Percentiles rank a stretch among this genome's conserved stretches.
These are phyloP conservation scores for Piscicola geometra DNA, from an alignment of 2,888 invertebrate genomes.

Conservation along the genomic window DNA sequence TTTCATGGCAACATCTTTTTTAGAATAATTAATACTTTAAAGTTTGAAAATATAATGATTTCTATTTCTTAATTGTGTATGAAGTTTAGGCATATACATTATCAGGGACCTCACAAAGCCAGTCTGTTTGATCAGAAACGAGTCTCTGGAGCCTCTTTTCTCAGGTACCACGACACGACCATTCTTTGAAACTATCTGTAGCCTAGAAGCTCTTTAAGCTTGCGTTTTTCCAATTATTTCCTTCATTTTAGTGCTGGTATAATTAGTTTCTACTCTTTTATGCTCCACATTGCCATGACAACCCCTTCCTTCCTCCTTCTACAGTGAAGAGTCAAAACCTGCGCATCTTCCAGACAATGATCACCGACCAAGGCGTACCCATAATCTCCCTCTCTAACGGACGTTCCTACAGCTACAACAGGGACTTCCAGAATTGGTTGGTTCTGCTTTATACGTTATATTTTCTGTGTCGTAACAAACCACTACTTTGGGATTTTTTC, in stretches of 20 bases:
- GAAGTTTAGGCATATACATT: too few species aligned
- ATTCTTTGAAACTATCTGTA: too few species aligned
- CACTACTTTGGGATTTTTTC: too few species aligned
- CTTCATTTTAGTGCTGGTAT: not conserved
- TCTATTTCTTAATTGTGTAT: too few species aligned
- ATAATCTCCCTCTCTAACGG: conserved; percentile 78
- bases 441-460: conserved; percentile 37
- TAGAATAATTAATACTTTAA: too few species aligned
- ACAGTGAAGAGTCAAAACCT: conserved; percentile 3
- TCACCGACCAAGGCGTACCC: conserved; percentile 69
- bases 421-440: conserved; percentile 65
- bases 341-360: conserved; percentile 12
- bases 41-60: conserved; percentile 2
- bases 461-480: too few species aligned
- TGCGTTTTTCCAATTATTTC: not conserved
- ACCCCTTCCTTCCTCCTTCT: not conserved
- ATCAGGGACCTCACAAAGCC: conserved; percentile 26
- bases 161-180: too few species aligned
- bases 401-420: conserved; percentile 76
- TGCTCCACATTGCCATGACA: not conserved
- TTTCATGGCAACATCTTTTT: not conserved
- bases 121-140: conserved; percentile 31
- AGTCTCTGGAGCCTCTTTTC: conserved; percentile 32
- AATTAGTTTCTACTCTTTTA: not conserved
- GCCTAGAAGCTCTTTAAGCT: too few species aligned